phyloP scores from a whole-genome alignment of 2,888 invertebrate genomes.

The Scaptodrosophila latifasciaeformis region DNA sequence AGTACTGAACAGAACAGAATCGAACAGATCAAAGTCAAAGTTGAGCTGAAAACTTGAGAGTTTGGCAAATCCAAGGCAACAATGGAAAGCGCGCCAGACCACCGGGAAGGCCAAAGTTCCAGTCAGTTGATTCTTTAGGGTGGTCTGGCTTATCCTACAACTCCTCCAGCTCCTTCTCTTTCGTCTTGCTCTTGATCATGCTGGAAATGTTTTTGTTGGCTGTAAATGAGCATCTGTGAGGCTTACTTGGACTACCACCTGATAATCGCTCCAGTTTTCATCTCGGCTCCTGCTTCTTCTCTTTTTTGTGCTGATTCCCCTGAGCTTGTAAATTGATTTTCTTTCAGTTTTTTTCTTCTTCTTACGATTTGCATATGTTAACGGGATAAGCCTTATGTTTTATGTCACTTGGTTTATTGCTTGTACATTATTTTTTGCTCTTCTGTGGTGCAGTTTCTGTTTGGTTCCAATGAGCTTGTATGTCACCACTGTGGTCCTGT shows the following conservation, averaged over 20 bases:
- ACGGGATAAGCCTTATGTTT: constrained; percentile 9
- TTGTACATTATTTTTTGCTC: not conserved
- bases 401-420: not conserved
- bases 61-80: constrained; percentile 55
- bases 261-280: constrained; percentile 38
- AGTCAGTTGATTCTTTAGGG: constrained; percentile 15
- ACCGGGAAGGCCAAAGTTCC: constrained; percentile 45
- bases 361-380: constrained; percentile 15
- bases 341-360: constrained; percentile 13
- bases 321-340: constrained; percentile 7
- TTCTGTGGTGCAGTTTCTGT: not conserved
- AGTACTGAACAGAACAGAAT: not conserved
- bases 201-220: too few relatives aligned
- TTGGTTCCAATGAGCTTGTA: constrained; percentile 1
- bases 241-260: constrained; percentile 53
- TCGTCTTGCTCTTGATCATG: too few relatives aligned
- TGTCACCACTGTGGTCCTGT: not conserved
- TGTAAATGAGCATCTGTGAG: too few relatives aligned
- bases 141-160: constrained; percentile 10
- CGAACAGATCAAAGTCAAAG: constrained; percentile 8
- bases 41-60: constrained; percentile 33
- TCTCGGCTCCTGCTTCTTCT: too few relatives aligned
- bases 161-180: too few relatives aligned
- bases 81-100: constrained; percentile 46
- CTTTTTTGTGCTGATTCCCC: constrained; percentile 2